Conservation (phyloP, 2,113 vertebrate species). For the Chrysochloris asiatica region DNA sequence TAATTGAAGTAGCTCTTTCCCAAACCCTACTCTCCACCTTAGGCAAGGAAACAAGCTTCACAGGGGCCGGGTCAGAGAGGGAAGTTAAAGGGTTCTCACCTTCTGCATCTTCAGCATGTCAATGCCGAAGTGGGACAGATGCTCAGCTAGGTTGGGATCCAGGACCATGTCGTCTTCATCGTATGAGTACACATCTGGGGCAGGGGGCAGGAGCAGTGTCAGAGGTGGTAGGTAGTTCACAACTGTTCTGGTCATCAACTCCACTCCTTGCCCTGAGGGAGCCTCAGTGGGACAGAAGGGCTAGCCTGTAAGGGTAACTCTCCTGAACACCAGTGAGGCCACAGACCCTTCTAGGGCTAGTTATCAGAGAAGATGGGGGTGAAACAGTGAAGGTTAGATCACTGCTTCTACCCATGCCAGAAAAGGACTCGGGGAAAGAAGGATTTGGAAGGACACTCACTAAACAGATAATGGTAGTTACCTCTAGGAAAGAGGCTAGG, state of each 20-base stretch:
- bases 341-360: not conserved
- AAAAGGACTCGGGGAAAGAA: not conserved
- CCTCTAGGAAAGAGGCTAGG: not conserved
- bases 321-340: not conserved
- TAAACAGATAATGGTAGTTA: not conserved
- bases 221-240: not conserved
- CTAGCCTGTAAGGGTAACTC: not conserved
- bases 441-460: not conserved
- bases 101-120: conserved; percentile 99
- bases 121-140: conserved; percentile 96
- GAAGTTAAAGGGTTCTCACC: conserved; percentile 77
- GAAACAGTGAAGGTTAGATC: not conserved
- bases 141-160: conserved; percentile 95
- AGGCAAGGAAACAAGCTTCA: not conserved
- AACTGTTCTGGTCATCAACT: not conserved
- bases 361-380: not conserved
- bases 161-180: conserved; percentile 99
- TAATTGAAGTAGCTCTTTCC: not conserved
- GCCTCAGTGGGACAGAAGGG: not conserved
- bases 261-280: not conserved
- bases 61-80: not conserved
- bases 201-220: conserved; percentile 37
- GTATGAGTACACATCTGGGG: conserved; percentile 96
- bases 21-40: not conserved
- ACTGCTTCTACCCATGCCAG: fast-evolving